Percentiles rank a stretch among this genome's conserved stretches.
Conservation (phyloP, 2,888 invertebrate species). For the Netelia fuscicornis region DNA sequence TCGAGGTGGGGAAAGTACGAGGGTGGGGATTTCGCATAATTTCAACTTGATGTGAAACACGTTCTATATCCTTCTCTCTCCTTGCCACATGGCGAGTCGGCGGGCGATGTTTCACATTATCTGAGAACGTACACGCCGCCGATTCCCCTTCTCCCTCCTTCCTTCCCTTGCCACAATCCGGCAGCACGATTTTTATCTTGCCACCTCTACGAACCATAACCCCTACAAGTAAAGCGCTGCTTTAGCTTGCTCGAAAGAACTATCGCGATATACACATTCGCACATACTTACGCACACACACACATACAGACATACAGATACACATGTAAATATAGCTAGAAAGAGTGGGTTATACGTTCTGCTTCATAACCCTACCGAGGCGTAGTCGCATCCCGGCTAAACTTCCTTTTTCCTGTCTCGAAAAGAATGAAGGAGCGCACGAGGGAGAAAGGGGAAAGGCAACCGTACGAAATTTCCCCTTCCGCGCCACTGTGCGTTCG, state of each 20-base stretch:
- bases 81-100: too few relatives aligned
- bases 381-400: too few relatives aligned
- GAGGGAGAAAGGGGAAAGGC: neutral
- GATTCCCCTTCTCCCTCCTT: neutral
- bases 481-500: neutral
- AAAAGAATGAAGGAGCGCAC: neutral
- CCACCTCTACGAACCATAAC: neutral
- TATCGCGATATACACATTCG: neutral
- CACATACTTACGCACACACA: neutral
- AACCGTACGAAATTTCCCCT: constrained; percentile 7
- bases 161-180: neutral
- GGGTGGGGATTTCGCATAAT: too few relatives aligned
- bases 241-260: neutral
- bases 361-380: too few relatives aligned
- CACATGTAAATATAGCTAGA: neutral
- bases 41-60: too few relatives aligned
- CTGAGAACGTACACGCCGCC: neutral
- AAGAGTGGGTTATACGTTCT: neutral
- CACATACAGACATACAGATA: neutral
- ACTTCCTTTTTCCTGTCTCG: constrained; percentile 14
- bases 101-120: too few relatives aligned
- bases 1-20: too few relatives aligned
- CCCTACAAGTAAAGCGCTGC: neutral
- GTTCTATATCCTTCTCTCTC: too few relatives aligned
- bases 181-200: neutral